Evolutionary conservation across 2,797 vertebrate species (phyloP), one percentile per base, ranked within the genome.

Genomic region (Oreochromis grahami): DNA sequence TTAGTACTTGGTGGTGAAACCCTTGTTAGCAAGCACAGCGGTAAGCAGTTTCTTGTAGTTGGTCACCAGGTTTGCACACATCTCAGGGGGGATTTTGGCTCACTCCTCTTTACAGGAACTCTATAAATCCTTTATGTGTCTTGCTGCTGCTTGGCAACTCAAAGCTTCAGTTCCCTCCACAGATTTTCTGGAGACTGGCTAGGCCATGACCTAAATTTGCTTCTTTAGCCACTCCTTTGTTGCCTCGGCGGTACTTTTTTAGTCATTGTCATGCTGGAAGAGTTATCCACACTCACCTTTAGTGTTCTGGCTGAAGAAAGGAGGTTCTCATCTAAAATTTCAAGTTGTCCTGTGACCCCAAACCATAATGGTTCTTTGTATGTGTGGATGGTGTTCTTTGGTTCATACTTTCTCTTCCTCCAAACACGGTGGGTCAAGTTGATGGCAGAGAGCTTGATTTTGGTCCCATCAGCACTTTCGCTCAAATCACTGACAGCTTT

Each of bases 181-280:
- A 38, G 6, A 21, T 63, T 5, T 38, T 38, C 58, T 63, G 34
- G 58, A 63, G 58, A 1, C 19, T 21, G 58, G 34, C 32, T 3
- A 1, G 6, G 11, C 17, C 58, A 63, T n/a, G 32, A 38, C 34
- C 34, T 63, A 7, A 63, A 21, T 13, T 21, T 0, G 32, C 58
- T 8, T 63, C 58, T 63, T 63, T 63, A 63, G 58, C 34, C 58
- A 63, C 58, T 63, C 58, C 34, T 36, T 63, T 63, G 58, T 63
- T n/a, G 32, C 58, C 58, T 63, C 21, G 58, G 0, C 0, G 2
- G 58, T 63, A 63, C 1, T 0, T 38, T 38, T 26, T 36, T 36
- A 36, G 2, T 36, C 17, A n/a, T n/a, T 60, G 17, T 60, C 32
- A 36, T 60, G 58, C 32, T n/a, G 58, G 6, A 63, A 12, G 32